Evolutionary conservation across 2,797 vertebrate genomes (phyloP).

Genomic region (Cirrhinus molitorella): DNA sequence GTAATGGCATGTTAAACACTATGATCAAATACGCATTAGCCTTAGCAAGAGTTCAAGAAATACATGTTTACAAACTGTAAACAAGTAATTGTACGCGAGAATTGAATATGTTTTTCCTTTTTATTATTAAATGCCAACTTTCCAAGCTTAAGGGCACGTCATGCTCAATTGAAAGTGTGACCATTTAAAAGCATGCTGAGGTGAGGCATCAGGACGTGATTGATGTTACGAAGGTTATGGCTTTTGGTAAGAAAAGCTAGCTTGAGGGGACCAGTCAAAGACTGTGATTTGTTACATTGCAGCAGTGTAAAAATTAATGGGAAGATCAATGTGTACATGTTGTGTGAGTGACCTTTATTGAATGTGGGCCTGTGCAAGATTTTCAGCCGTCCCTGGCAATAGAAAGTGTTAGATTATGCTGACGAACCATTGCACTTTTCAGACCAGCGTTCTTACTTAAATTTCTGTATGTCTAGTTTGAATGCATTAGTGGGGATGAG

Average conservation of each 20-base stretch:
- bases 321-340: conserved; percentile 66
- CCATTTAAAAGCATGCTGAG: conserved; percentile 56
- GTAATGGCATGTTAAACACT: conserved; percentile 10
- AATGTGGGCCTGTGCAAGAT: conserved; percentile 48
- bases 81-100: conserved; percentile 13
- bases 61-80: conserved; percentile 19
- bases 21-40: conserved; percentile 12
- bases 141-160: conserved; percentile 39
- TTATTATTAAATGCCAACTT: conserved; percentile 21
- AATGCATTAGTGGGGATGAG: neutral
- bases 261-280: conserved; percentile 69
- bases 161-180: conserved; percentile 55
- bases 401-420: conserved; percentile 22
- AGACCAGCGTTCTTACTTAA: neutral
- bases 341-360: conserved; percentile 60
- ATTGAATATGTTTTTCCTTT: neutral
- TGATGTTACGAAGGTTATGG: conserved; percentile 59
- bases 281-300: conserved; percentile 66
- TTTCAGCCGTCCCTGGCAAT: conserved; percentile 43
- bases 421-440: conserved; percentile 11
- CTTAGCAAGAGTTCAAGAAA: neutral
- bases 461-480: neutral
- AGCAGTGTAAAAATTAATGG: conserved; percentile 61
- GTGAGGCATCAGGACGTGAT: conserved; percentile 46
- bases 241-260: conserved; percentile 65